Base-by-base conservation (phyloP, 2,113 vertebrate genomes). In the Neolamprologus fasciatus region DNA sequence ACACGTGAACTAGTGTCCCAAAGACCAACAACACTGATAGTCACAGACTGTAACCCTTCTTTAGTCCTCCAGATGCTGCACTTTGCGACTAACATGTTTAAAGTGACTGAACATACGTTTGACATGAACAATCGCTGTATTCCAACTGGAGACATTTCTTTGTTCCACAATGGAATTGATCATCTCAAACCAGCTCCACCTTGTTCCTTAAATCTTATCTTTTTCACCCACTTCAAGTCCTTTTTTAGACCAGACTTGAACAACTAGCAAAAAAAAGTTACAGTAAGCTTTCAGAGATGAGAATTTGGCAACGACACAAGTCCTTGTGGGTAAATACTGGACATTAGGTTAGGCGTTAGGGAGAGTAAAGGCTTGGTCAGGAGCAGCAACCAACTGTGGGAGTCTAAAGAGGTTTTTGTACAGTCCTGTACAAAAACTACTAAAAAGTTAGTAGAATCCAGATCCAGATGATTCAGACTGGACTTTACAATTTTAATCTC, bases 241-340 rank as follows among this genome's bases (percentile, higher is more conserved):
- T 40, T 5, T 19, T 63, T 66, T 68, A n/a, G 26, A 17, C 47
- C 33, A 35, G 28, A 85, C 23, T 26, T 17, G 5, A 90, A 85
- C 23, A 33, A 66, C 42, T 6, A 85, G 33, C 23, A 73, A 80
- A 82, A 35, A 16, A 47, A 51, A 10, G 50, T 57, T 33, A 76
- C 61, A 17, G 31, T 21, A 21, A 76, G 37, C 40, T 86, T 80
- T 50, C 23, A 40, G 54, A 37, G 53, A 63, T 82, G 83, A 82
- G n/a, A 81, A 37, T 94, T 86, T 93, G 92, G 91, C 91, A 87
- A 89, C 66, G 5, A 85, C 54, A 82, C 26, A 8, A 73, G 68
- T 88, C 28, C 12, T 86, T 8, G 35, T 40, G 16, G 76, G 37
- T 33, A 66, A 73, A 79, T 50, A 84, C 2, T n/a, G 13, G 21